Conservation (phyloP, 2,888 invertebrate genomes). For the Pandemis heparana region DNA sequence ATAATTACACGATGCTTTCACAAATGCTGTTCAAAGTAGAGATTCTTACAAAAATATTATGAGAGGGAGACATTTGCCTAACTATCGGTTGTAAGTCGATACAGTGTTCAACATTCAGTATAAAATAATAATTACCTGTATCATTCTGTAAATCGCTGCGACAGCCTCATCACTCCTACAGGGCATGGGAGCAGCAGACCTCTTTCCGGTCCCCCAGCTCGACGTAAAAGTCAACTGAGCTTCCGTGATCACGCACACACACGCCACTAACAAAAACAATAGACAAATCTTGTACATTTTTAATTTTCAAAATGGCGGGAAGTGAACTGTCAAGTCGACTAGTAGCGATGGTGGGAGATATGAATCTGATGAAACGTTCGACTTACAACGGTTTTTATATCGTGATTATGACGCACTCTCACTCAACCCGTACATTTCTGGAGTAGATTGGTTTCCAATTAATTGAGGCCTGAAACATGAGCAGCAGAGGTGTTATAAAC, state of each 20-base stretch:
- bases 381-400: slow-evolving; percentile 23
- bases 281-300: slow-evolving; percentile 64
- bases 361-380: slow-evolving; percentile 6
- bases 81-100: too few species aligned
- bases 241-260: slow-evolving; percentile 56
- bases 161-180: slow-evolving; percentile 73
- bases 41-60: too few species aligned
- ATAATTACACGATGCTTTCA: too few species aligned
- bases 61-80: too few species aligned
- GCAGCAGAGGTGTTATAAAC: not conserved
- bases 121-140: slow-evolving; percentile 66
- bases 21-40: too few species aligned
- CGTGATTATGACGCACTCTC: slow-evolving; percentile 20
- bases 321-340: slow-evolving; percentile 1
- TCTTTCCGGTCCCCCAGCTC: slow-evolving; percentile 81
- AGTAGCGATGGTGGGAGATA: not conserved
- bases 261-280: slow-evolving; percentile 62
- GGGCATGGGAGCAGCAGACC: slow-evolving; percentile 61
- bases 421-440: slow-evolving; percentile 22
- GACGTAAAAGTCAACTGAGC: slow-evolving; percentile 86
- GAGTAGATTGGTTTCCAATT: slow-evolving; percentile 17
- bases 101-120: too few species aligned
- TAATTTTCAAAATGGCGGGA: slow-evolving; percentile 13
- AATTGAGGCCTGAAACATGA: slow-evolving; percentile 6
- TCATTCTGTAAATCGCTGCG: slow-evolving; percentile 68